Conservation (phyloP, 2,113 vertebrate genomes). For the Leucopsar rothschildi region DNA sequence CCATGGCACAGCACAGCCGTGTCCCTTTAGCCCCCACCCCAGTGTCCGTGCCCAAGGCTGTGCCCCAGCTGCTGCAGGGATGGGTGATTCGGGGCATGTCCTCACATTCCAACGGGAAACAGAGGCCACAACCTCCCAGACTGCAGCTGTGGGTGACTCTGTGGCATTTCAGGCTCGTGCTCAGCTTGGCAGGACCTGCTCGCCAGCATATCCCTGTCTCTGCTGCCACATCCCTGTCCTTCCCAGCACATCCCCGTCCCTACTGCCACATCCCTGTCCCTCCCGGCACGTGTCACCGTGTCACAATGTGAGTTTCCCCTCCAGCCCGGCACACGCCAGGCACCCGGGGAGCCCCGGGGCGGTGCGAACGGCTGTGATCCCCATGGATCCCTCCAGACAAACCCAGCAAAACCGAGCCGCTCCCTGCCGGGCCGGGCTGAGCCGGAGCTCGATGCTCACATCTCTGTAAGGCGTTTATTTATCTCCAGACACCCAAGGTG, state of each 20-base stretch:
- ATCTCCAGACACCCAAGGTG: background rate
- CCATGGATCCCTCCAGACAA: rapidly evolving
- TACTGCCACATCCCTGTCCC: background rate
- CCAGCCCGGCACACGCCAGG: background rate
- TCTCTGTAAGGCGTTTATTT: background rate
- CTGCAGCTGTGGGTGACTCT: background rate
- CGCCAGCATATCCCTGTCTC: background rate
- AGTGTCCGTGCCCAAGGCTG: too few relatives aligned
- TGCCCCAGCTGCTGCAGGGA: too few relatives aligned
- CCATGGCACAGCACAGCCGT: background rate
- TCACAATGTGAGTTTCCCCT: too few relatives aligned
- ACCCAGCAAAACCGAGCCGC: background rate
- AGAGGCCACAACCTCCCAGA: rapidly evolving
- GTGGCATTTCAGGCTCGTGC: background rate
- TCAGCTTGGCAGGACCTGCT: background rate
- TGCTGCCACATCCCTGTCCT: background rate
- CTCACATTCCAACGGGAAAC: background rate
- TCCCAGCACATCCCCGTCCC: background rate
- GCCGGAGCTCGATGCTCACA: background rate
- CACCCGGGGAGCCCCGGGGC: background rate
- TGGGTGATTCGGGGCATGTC: too few relatives aligned
- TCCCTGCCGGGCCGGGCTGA: background rate
- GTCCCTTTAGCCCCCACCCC: too few relatives aligned
- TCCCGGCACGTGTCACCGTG: too few relatives aligned
- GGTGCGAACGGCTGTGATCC: background rate